Conservation (phyloP, 2,113 vertebrate genomes). For the Typhlomys cinereus region DNA sequence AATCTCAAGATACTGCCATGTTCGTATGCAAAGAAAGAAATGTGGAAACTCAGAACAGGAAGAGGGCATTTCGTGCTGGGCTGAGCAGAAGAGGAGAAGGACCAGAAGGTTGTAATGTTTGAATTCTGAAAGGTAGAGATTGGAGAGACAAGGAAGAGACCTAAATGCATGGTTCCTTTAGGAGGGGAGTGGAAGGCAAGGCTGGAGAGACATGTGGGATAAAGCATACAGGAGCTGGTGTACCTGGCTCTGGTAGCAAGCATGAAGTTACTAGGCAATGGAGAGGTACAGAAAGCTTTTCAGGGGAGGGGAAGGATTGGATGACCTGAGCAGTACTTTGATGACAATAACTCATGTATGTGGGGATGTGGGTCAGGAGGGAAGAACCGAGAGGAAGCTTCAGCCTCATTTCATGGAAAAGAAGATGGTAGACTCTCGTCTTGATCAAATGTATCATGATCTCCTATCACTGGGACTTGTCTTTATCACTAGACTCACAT, state of each 20-base stretch:
- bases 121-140: background rate
- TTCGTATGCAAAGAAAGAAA: constrained; percentile 18
- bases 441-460: constrained; percentile 23
- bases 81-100: background rate
- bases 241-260: background rate
- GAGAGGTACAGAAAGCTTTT: background rate
- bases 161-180: background rate
- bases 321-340: background rate
- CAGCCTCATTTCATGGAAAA: background rate
- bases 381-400: background rate
- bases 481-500: background rate
- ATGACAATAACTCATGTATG: background rate
- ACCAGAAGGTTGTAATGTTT: background rate
- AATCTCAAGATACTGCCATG: background rate
- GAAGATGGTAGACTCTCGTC: background rate
- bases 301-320: background rate
- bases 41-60: background rate
- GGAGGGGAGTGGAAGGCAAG: background rate
- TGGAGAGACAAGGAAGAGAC: background rate
- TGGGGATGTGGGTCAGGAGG: background rate
- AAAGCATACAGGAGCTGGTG: background rate
- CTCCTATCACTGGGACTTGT: background rate
- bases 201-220: background rate
- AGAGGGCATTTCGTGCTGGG: background rate
- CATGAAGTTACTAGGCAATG: background rate